Percentiles rank a stretch among this genome's conserved stretches.
Evolutionary conservation across 2,797 vertebrate species (phyloP).

Genomic region (Chelon auratus): DNA sequence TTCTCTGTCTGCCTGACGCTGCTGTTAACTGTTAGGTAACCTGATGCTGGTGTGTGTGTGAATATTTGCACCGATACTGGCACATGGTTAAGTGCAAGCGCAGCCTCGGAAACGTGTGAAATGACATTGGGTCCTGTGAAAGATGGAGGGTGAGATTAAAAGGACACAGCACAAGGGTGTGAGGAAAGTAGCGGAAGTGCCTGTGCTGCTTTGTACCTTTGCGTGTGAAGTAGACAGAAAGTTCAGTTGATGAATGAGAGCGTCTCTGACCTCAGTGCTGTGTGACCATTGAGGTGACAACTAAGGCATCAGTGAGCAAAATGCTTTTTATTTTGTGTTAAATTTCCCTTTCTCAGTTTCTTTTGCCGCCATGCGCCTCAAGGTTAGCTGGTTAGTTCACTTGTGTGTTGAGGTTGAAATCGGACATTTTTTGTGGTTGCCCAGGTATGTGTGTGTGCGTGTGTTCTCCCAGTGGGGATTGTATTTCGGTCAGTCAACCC

Average conservation of each 20-base stretch:
- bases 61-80: constrained; percentile 18
- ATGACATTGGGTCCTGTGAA: constrained; percentile 40
- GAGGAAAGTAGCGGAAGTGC: constrained; percentile 18
- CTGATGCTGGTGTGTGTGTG: constrained; percentile 39
- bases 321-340: constrained; percentile 36
- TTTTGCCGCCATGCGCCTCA: constrained; percentile 30
- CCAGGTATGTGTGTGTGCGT: not conserved
- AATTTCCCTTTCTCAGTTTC: constrained; percentile 39
- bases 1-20: constrained; percentile 47
- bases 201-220: constrained; percentile 31
- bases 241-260: constrained; percentile 54
- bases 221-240: constrained; percentile 38
- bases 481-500: constrained; percentile 73
- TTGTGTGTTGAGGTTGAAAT: constrained; percentile 22
- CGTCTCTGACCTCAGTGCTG: constrained; percentile 27
- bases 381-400: constrained; percentile 43
- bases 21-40: constrained; percentile 61
- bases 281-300: constrained; percentile 43
- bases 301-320: constrained; percentile 34
- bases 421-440: constrained; percentile 7
- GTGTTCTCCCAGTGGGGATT: constrained; percentile 67
- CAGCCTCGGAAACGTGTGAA: constrained; percentile 23
- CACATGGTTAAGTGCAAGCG: constrained; percentile 33
- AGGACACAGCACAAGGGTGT: constrained; percentile 43
- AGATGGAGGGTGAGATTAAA: constrained; percentile 54